A percentile compares a stretch with the other conserved stretches of the same genome.
Evolutionary conservation across 2,888 invertebrate genomes (phyloP).

Genomic region (Strigamia crassipes): DNA sequence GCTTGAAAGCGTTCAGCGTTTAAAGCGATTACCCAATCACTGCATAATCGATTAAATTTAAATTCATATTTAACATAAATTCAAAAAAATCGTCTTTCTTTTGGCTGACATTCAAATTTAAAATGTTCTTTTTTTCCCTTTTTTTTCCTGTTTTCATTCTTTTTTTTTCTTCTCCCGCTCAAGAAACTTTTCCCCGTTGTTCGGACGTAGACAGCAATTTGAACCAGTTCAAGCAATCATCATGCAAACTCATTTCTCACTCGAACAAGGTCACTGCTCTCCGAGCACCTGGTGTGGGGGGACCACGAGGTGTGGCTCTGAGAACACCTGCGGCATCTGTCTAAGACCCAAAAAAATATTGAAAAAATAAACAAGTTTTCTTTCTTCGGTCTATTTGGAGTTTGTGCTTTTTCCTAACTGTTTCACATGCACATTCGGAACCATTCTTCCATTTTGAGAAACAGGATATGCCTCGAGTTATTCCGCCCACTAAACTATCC

Average conservation of each 20-base stretch:
- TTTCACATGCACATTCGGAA: not conserved
- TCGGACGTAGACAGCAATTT: not conserved
- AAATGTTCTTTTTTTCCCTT: too few relatives aligned
- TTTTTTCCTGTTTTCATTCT: too few relatives aligned
- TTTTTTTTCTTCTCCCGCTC: too few relatives aligned
- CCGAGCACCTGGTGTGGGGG: not conserved
- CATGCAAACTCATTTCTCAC: conserved; percentile 22
- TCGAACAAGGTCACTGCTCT: conserved; percentile 17
- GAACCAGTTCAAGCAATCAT: conserved; percentile 13
- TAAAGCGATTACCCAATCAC: too few relatives aligned
- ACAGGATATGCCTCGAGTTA: conserved; percentile 10
- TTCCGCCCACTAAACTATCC: not conserved
- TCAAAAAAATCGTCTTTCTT: too few relatives aligned
- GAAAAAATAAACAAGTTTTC: not conserved
- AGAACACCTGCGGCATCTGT: conserved; percentile 5
- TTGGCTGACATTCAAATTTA: too few relatives aligned
- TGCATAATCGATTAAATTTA: too few relatives aligned
- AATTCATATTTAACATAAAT: too few relatives aligned
- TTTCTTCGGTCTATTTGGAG: not conserved
- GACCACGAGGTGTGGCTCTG: not conserved
- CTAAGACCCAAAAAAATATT: not conserved
- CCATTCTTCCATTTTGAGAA: not conserved
- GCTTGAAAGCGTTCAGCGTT: too few relatives aligned
- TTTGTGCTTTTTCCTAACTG: not conserved
- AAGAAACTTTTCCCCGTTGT: not conserved